Evolutionary conservation across 2,797 vertebrate genomes (phyloP), one percentile per base, ranked within the genome.

Genomic region (Chelonia mydas): DNA sequence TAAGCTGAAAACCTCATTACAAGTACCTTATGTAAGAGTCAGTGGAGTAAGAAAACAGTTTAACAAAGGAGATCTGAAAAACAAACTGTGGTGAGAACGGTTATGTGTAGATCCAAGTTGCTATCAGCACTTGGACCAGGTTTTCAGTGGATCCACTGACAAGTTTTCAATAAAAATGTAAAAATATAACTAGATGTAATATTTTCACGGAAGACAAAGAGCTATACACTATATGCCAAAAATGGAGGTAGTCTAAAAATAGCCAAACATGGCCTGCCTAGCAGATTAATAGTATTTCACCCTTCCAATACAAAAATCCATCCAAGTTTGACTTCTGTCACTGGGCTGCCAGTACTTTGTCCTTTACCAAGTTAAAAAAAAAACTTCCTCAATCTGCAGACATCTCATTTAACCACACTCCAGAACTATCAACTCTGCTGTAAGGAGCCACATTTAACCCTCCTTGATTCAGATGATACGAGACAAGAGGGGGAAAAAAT

Each of bases 301-400:
- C 91, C 80, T 97, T 95, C 93, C 95, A 41, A 93, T 95, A 95
- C 93, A 97, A 95, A 95, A 21, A 50, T 28, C 89, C 68, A 91
- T 92, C 93, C 86, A 96, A 95, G 94, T 96, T 95, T 31, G 6
- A 78, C 78, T 81, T 83, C 78, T 55, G 27, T 83, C 81, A 88
- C 76, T 79, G 84, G 25, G 11, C 72, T 45, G 41, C 3, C 11
- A 28, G 23, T 12, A 47, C 37, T 86, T 87, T 87, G 83, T 33
- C 37, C 33, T 80, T 74, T 61, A 94, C 47, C 8, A 2, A 27
- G 41, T 37, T 19, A 15, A 50, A 51, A 45, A 51, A 72, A 85
- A 27, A 54, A 8, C 6, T 27, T 6, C n/a, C n/a, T 53, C 25
- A 1, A 47, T 45, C 61, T 81, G 55, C 9, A 17, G 0, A 57